Evolutionary conservation across 1,140 invertebrate genomes (phyloP), one percentile per base, ranked within the genome.

Genomic region (Aporrectodea caliginosa): DNA sequence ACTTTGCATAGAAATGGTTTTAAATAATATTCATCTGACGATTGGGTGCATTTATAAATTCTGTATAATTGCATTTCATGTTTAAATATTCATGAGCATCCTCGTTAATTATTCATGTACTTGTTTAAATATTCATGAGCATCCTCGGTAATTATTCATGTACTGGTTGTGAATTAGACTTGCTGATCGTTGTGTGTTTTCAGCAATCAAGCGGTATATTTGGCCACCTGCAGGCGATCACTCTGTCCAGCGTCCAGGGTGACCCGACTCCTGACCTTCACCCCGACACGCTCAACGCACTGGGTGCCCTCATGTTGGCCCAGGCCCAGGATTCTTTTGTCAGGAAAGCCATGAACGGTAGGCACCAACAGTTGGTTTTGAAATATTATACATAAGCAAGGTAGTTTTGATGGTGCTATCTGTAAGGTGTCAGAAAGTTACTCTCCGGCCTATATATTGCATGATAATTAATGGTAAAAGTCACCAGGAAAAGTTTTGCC

Each of bases 321-420:
- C 97, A 99, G 88, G 97, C 95, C 0, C 97, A 99, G 89, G 98
- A 99, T 90, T 93, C 96, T 79, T 95, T 99, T 86, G 95, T 96
- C 73, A 91, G 93, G 79, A 99, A 99, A 90, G 96, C 96, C 33
- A 93, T 95, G 77, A 92, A 93, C 86, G 95, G 94, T 95, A 87
- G 86, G 84, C n/a, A n/a, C n/a, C n/a, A n/a, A n/a, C n/a, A n/a
- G n/a, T n/a, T n/a, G n/a, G n/a, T n/a, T n/a, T n/a, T n/a, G n/a
- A n/a, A n/a, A n/a, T n/a, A n/a, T n/a, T n/a, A n/a, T n/a, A n/a
- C n/a, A n/a, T n/a, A n/a, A n/a, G n/a, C n/a, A n/a, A n/a, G n/a
- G n/a, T n/a, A n/a, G n/a, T n/a, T n/a, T n/a, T n/a, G n/a, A n/a
- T n/a, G n/a, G n/a, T n/a, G n/a, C n/a, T n/a, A n/a, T n/a, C n/a